A percentile compares a stretch with the other conserved stretches of the same genome.
These are phyloP conservation scores for Corythaeola cristata DNA, from an alignment of 2,113 vertebrate species.

Conservation along the genomic window DNA sequence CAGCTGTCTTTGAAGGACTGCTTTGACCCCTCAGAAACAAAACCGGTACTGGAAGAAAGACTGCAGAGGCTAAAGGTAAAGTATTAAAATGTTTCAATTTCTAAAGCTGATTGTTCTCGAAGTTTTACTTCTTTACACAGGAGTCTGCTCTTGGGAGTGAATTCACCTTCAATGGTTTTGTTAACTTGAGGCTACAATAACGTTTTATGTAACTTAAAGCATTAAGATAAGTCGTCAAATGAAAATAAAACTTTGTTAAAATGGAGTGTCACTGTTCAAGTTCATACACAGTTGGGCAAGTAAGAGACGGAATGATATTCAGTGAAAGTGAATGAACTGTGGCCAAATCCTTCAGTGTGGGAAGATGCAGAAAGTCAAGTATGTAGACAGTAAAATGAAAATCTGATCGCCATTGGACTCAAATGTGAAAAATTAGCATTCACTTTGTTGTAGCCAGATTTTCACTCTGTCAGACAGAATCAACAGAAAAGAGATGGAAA, in stretches of 20 bases:
- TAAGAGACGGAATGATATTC: background rate
- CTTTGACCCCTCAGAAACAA: conserved; percentile 86
- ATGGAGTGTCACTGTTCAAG: background rate
- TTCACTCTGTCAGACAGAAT: background rate
- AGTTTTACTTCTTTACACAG: background rate
- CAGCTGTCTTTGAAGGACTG: conserved; percentile 87
- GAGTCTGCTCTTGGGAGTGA: background rate
- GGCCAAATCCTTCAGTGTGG: background rate
- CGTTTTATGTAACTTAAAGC: background rate
- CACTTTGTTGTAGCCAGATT: background rate
- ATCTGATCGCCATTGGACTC: background rate
- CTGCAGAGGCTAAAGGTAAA: conserved; percentile 84
- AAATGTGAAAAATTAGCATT: background rate
- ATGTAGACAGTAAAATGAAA: background rate
- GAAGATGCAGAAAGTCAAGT: background rate
- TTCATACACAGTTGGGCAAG: background rate
- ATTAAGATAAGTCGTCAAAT: background rate
- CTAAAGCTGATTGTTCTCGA: background rate
- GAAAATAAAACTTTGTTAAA: background rate
- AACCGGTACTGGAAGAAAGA: conserved; percentile 75
- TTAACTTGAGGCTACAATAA: background rate
- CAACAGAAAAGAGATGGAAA: background rate
- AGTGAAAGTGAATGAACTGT: background rate
- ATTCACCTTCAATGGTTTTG: background rate
- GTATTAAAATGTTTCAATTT: background rate